A percentile compares a stretch with the other conserved stretches of the same genome.
Evolutionary conservation across 2,888 invertebrate species (phyloP).

Genomic region (Orthosia gracilis): DNA sequence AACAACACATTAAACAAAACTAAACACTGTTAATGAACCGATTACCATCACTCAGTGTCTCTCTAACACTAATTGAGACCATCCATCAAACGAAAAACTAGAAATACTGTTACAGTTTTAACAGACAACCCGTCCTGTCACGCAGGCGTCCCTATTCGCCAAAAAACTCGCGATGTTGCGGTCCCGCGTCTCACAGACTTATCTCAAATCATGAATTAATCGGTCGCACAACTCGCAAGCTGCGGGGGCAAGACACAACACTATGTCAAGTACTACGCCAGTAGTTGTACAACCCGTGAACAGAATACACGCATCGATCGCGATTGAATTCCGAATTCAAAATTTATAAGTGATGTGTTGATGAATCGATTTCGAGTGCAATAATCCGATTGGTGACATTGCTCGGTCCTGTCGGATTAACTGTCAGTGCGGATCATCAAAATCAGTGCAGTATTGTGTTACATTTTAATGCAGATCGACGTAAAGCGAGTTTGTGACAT

Average conservation of each 20-base stretch:
- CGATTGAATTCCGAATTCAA: constrained; percentile 61
- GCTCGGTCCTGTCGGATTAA: constrained; percentile 66
- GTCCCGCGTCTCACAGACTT: constrained; percentile 73
- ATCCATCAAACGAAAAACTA: constrained; percentile 53
- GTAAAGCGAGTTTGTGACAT: constrained; percentile 64
- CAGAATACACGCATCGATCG: constrained; percentile 81
- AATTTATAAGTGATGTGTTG: constrained; percentile 70
- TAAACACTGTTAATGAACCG: constrained; percentile 58
- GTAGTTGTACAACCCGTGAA: constrained; percentile 82
- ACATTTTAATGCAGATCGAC: constrained; percentile 61
- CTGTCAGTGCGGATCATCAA: constrained; percentile 62
- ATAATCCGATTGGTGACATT: constrained; percentile 70
- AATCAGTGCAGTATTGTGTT: constrained; percentile 69
- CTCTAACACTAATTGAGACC: constrained; percentile 54
- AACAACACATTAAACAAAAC: constrained; percentile 9
- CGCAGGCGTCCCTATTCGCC: constrained; percentile 67
- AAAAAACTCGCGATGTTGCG: constrained; percentile 72
- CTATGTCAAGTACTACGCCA: constrained; percentile 75
- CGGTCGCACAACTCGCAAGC: constrained; percentile 66
- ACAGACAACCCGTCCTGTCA: constrained; percentile 60
- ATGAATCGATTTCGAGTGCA: constrained; percentile 72
- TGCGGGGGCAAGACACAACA: constrained; percentile 70
- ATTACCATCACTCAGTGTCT: constrained; percentile 59
- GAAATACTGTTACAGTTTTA: constrained; percentile 62
- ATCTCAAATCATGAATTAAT: constrained; percentile 85